phyloP scores from a whole-genome alignment of 2,888 invertebrate species.

The Prenolepis imparis region DNA sequence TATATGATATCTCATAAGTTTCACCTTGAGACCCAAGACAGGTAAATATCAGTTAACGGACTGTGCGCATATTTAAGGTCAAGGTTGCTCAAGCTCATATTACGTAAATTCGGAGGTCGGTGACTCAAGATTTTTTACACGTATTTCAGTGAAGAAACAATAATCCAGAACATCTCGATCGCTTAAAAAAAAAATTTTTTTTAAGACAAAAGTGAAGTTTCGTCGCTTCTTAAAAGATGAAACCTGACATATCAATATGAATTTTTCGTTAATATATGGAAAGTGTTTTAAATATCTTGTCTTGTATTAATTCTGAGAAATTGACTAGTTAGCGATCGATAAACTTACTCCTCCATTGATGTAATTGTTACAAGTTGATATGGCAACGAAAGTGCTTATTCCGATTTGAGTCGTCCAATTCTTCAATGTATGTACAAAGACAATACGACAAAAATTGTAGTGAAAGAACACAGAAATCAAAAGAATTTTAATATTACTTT shows the following conservation, averaged over 20 bases:
- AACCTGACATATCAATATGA: background rate
- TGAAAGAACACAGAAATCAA: background rate
- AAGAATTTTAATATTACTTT: background rate
- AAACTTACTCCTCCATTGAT: conserved; percentile 15
- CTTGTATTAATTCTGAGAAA: background rate
- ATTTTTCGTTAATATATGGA: background rate
- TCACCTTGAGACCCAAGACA: background rate
- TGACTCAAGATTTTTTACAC: background rate
- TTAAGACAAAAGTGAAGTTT: background rate
- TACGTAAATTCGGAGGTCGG: background rate
- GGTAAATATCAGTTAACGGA: background rate
- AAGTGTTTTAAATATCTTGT: background rate
- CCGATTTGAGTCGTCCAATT: background rate
- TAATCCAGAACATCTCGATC: too few species aligned
- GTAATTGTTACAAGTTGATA: conserved; percentile 35
- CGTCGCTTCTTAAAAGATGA: background rate
- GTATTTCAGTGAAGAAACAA: background rate
- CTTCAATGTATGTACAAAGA: background rate
- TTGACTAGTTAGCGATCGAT: background rate
- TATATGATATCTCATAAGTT: background rate
- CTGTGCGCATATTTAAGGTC: background rate
- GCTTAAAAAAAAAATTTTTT: conserved; percentile 1
- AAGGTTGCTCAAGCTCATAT: background rate
- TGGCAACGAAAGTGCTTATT: conserved; percentile 25
- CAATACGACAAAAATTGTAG: background rate